Conservation (phyloP, 2,113 vertebrate species). For the Lophura nycthemera region DNA sequence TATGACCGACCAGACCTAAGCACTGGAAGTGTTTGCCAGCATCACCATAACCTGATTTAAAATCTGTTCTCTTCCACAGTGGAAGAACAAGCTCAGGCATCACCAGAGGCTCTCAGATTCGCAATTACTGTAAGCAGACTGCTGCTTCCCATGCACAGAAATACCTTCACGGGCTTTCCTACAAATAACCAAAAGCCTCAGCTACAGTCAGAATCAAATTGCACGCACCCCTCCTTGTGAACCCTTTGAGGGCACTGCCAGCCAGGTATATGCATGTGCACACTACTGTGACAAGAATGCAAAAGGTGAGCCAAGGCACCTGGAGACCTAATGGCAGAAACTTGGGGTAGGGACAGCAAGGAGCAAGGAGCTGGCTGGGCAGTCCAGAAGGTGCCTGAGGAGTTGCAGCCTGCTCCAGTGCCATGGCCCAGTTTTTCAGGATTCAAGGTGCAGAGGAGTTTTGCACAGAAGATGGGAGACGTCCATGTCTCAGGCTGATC, state of each 20-base stretch:
- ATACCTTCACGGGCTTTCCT: neutral
- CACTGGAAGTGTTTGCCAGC: neutral
- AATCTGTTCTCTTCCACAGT: neutral
- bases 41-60: neutral
- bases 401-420: neutral
- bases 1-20: neutral
- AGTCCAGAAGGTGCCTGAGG: neutral
- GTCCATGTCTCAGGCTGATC: neutral
- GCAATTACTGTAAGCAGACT: neutral
- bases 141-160: neutral
- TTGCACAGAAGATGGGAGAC: neutral
- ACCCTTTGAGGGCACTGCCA: neutral
- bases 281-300: neutral
- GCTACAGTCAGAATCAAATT: neutral
- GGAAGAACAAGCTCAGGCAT: neutral
- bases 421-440: neutral
- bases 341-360: neutral
- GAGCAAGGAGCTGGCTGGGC: neutral
- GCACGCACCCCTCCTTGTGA: accelerated
- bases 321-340: neutral
- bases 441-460: neutral
- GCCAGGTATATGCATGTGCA: neutral
- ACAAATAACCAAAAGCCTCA: neutral
- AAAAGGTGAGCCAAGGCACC: neutral
- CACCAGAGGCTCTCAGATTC: neutral